Percentiles rank a stretch among this genome's conserved stretches.
These are phyloP conservation scores for Gymnosoma rotundatum DNA, from an alignment of 2,888 invertebrate genomes.

Conservation along the genomic window DNA sequence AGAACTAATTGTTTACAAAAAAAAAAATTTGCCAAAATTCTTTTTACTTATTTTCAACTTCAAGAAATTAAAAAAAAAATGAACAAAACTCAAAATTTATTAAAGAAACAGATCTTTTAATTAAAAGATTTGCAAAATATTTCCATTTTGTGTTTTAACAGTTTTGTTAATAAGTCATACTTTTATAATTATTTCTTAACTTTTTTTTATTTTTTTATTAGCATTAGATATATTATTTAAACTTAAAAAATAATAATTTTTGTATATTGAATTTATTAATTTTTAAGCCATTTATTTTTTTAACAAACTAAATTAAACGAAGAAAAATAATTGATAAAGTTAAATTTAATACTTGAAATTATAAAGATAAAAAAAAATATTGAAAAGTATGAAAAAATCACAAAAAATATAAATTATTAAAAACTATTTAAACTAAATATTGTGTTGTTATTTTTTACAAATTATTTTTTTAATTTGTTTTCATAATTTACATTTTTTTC, in stretches of 20 bases:
- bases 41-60: conserved; percentile 55
- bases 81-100: conserved; percentile 21
- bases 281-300: conserved; percentile 51
- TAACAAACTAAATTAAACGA: conserved; percentile 20
- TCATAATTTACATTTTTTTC: conserved; percentile 47
- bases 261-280: conserved; percentile 65
- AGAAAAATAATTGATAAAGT: conserved; percentile 36
- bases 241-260: conserved; percentile 54
- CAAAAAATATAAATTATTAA: conserved; percentile 49
- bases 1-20: conserved; percentile 17
- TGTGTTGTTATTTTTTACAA: conserved; percentile 62
- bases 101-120: background rate
- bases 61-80: background rate
- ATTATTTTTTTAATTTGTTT: conserved; percentile 49
- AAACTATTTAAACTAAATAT: conserved; percentile 52
- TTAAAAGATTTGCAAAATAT: background rate
- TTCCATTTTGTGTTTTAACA: conserved; percentile 15
- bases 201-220: conserved; percentile 25
- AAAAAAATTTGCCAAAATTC: conserved; percentile 37
- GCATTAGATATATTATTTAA: conserved; percentile 67
- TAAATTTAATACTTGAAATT: conserved; percentile 54
- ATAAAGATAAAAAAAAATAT: conserved; percentile 7
- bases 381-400: background rate
- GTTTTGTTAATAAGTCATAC: conserved; percentile 53
- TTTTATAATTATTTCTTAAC: conserved; percentile 72